A percentile compares a stretch with the other conserved stretches of the same genome.
Evolutionary conservation across 2,797 vertebrate species (phyloP).

Genomic region (Lithobates sylvaticus): DNA sequence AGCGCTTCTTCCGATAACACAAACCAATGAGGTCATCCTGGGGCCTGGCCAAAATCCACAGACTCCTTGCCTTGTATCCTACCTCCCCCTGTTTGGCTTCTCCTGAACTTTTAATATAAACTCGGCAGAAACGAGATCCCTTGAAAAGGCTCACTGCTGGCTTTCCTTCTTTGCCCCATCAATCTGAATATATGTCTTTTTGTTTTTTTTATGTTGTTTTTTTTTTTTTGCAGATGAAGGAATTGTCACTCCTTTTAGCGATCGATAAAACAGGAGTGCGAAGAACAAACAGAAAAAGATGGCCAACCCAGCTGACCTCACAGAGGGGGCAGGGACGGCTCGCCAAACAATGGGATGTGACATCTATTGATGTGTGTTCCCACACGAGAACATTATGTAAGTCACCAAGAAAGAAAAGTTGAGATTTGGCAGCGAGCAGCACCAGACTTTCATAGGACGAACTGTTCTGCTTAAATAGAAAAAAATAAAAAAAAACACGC

Average conservation of each 20-base stretch:
- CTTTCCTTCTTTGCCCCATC: neutral
- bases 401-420: neutral
- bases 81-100: slow-evolving; percentile 59
- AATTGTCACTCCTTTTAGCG: neutral
- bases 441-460: neutral
- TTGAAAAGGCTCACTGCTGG: neutral
- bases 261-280: neutral
- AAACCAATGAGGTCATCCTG: slow-evolving; percentile 72
- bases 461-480: neutral
- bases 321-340: slow-evolving; percentile 26
- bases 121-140: slow-evolving; percentile 12
- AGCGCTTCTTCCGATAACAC: slow-evolving; percentile 71
- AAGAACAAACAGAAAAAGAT: neutral
- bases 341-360: slow-evolving; percentile 31
- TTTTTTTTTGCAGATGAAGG: slow-evolving; percentile 7
- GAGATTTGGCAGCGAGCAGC: neutral
- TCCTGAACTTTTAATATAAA: slow-evolving; percentile 34
- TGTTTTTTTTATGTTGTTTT: too few relatives aligned
- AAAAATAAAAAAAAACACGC: too few relatives aligned
- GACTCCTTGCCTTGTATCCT: slow-evolving; percentile 24
- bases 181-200: neutral
- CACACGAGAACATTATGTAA: slow-evolving; percentile 37
- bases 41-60: slow-evolving; percentile 69
- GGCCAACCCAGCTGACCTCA: slow-evolving; percentile 35
- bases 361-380: slow-evolving; percentile 10